Conservation (phyloP, 2,113 vertebrate species). For the Suricata suricatta region DNA sequence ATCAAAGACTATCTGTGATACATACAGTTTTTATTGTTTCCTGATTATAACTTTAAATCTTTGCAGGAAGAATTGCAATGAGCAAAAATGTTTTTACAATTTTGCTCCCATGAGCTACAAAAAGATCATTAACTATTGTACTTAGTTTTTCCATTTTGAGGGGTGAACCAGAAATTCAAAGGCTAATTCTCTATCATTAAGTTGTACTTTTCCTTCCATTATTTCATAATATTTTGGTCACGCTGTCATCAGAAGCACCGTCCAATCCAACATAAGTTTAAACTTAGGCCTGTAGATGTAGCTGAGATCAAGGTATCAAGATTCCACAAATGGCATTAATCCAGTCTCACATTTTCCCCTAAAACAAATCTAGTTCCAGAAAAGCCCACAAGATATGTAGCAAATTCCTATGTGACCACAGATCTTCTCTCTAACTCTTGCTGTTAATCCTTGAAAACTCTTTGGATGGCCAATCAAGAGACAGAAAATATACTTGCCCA, state of each 20-base stretch:
- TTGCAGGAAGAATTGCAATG: neutral
- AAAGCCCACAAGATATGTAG: conserved; percentile 66
- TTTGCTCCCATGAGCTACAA: neutral
- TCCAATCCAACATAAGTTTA: conserved; percentile 27
- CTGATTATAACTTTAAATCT: neutral
- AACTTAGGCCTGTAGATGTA: neutral
- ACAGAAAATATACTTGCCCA: neutral
- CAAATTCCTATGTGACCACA: conserved; percentile 56
- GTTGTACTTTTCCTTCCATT: conserved; percentile 64
- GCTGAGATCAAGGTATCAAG: conserved; percentile 45
- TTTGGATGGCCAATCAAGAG: neutral
- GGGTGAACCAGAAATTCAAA: conserved; percentile 43
- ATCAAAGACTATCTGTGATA: neutral
- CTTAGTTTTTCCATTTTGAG: conserved; percentile 57
- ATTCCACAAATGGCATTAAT: conserved; percentile 35
- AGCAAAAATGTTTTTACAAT: neutral
- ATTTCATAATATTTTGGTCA: conserved; percentile 60
- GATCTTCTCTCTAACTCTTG: conserved; percentile 52
- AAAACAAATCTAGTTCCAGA: conserved; percentile 64
- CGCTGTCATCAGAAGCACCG: conserved; percentile 39
- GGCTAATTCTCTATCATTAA: conserved; percentile 61
- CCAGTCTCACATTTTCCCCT: conserved; percentile 62
- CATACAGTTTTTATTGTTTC: neutral
- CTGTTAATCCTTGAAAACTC: conserved; percentile 49
- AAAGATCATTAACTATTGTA: conserved; percentile 20